Conservation (phyloP, 2,113 vertebrate genomes). For the Mola mola region DNA sequence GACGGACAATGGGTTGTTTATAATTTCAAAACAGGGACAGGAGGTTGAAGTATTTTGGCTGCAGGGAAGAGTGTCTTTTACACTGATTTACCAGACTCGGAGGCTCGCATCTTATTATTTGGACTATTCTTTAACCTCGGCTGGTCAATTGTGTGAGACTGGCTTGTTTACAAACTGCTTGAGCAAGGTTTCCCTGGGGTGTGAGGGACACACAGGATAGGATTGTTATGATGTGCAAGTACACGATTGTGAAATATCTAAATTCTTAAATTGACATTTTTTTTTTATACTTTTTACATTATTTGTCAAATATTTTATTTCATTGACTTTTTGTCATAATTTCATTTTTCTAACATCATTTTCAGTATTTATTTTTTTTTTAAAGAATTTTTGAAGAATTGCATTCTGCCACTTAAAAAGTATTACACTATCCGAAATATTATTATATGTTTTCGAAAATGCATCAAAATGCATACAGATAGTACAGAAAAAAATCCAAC, state of each 20-base stretch:
- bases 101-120: conserved; percentile 82
- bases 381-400: not conserved
- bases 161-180: conserved; percentile 66
- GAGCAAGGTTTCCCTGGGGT: conserved; percentile 61
- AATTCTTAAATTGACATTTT: not conserved
- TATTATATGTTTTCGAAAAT: not conserved
- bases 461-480: too few species aligned
- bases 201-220: conserved; percentile 45
- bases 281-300: not conserved
- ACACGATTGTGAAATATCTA: too few species aligned
- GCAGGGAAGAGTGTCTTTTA: conserved; percentile 76
- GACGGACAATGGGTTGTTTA: conserved; percentile 66
- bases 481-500: too few species aligned
- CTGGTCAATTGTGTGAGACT: conserved; percentile 81
- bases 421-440: not conserved
- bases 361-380: not conserved
- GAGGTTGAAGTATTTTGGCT: conserved; percentile 79
- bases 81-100: conserved; percentile 81
- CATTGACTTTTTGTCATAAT: too few species aligned
- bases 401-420: not conserved
- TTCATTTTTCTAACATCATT: too few species aligned
- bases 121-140: conserved; percentile 83
- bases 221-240: conserved; percentile 5
- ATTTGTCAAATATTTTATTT: too few species aligned
- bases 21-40: conserved; percentile 79